Evolutionary conservation across 2,113 vertebrate species (phyloP), one percentile per base, ranked within the genome.

Genomic region (Pluvialis apricaria): DNA sequence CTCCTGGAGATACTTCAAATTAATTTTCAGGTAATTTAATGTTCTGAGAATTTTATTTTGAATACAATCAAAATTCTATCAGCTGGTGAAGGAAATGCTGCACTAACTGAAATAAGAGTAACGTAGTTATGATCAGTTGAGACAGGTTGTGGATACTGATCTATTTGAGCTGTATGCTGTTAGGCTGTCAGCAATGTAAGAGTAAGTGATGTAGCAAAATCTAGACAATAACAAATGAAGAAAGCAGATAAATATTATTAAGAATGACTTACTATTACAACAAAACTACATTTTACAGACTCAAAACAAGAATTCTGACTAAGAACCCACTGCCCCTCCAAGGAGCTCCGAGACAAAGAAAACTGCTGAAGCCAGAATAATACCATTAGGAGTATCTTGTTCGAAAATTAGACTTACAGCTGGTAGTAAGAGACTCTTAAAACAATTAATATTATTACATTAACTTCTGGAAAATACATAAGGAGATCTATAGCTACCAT

Each of bases 321-420:
- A 85, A 89, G 62, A 94, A 79, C 6, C 10, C 72, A 45, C 21
- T 64, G 36, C 4, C 13, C 6, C 10, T 92, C 26, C 44, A 75
- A 85, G 36, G 42, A 16, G 26, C 29, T 80, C 38, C 20, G 20
- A 85, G 16, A 91, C 52, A 91, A 95, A 89, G 38, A 75, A 75
- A 79, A 89, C 18, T 76, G 57, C 61, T 69, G 66, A 89, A 94
- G 66, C 61, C 78, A 84, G 57, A 78, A 36, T 87, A 91, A 82
- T 52, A 82, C 15, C 55, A 75, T 79, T 81, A 94, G 31, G 57
- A 85, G 66, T 44, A 91, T 85, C 84, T 64, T 76, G 40, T 85
- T 90, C 78, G 73, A 91, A 94, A 95, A 95, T 78, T 4, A 73
- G 60, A 92, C 83, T 89, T 86, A 70, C 14, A 91, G 47, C 42